A percentile compares a stretch with the other conserved stretches of the same genome.
Evolutionary conservation across 1,140 invertebrate species (phyloP).

Genomic region (Coenobita brevimanus): DNA sequence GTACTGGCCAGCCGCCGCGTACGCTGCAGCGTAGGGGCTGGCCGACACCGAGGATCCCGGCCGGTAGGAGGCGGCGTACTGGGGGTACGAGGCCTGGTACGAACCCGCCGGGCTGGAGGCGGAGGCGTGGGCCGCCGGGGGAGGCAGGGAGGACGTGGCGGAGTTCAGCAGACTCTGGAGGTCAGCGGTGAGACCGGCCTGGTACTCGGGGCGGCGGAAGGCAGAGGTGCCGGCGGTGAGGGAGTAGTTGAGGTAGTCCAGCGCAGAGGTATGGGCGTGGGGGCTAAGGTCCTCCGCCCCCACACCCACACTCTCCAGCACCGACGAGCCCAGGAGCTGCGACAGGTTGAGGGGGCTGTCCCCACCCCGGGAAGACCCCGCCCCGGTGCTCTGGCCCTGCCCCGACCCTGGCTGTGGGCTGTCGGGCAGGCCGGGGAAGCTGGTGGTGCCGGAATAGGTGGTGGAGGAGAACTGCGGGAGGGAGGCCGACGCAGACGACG

Average conservation of each 20-base stretch:
- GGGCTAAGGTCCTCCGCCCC: slow-evolving; percentile 29
- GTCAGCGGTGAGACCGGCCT: slow-evolving; percentile 25
- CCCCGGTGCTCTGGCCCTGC: no score
- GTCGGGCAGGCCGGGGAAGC: not conserved
- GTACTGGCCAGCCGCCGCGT: slow-evolving; percentile 15
- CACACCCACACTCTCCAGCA: slow-evolving; percentile 8
- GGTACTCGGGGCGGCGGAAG: slow-evolving; percentile 50
- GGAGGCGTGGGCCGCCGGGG: not conserved
- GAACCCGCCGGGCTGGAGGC: slow-evolving; percentile 16
- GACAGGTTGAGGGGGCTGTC: slow-evolving; percentile 17
- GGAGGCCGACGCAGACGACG: not conserved
- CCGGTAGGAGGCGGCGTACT: slow-evolving; percentile 32
- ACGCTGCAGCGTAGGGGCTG: slow-evolving; percentile 15
- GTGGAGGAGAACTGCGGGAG: not conserved
- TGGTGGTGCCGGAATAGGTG: no score
- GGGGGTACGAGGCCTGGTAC: slow-evolving; percentile 12
- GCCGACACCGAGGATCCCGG: slow-evolving; percentile 28
- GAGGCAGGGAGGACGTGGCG: not conserved
- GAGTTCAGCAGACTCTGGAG: slow-evolving; percentile 38
- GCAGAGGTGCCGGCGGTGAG: slow-evolving; percentile 27
- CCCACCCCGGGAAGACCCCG: not conserved
- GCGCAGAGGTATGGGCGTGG: slow-evolving; percentile 39
- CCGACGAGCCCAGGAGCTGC: slow-evolving; percentile 14
- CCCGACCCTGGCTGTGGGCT: not conserved
- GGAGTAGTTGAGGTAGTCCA: slow-evolving; percentile 57